These are phyloP conservation scores for Drosophila paulistorum DNA, from an alignment of 1,140 invertebrate species.

Conservation along the genomic window DNA sequence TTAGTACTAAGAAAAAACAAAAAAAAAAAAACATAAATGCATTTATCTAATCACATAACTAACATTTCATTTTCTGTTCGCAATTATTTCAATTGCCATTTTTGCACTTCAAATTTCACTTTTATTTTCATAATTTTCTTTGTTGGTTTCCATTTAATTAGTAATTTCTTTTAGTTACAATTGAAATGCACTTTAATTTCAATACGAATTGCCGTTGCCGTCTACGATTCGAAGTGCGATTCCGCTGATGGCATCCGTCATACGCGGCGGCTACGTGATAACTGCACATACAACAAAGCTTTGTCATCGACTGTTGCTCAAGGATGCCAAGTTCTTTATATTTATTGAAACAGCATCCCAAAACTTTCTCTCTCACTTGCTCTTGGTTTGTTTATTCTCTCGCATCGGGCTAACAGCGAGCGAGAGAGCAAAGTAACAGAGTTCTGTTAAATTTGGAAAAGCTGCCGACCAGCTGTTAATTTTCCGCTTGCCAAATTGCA, in stretches of 20 bases:
- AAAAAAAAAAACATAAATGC: not conserved
- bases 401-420: slow-evolving; percentile 3
- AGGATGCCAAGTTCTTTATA: slow-evolving; percentile 58
- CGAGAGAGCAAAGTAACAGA: slow-evolving; percentile 33
- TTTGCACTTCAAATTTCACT: not conserved
- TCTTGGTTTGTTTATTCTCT: slow-evolving; percentile 24
- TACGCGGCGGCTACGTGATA: slow-evolving; percentile 66
- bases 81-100: not conserved
- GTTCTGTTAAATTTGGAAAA: slow-evolving; percentile 47
- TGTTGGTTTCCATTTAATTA: not conserved
- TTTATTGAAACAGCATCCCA: slow-evolving; percentile 57
- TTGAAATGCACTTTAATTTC: slow-evolving; percentile 15
- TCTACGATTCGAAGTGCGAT: not conserved
- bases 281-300: slow-evolving; percentile 33
- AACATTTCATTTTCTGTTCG: not conserved
- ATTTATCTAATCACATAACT: not conserved
- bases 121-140: not conserved
- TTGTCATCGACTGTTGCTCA: slow-evolving; percentile 60
- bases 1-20: not conserved
- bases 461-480: not conserved
- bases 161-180: not conserved
- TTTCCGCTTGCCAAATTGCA: slow-evolving; percentile 57
- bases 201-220: slow-evolving; percentile 8
- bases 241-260: slow-evolving; percentile 28
- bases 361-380: slow-evolving; percentile 52